These are phyloP conservation scores for Buceros bicornis DNA, from an alignment of 2,797 vertebrate species.

Conservation along the genomic window DNA sequence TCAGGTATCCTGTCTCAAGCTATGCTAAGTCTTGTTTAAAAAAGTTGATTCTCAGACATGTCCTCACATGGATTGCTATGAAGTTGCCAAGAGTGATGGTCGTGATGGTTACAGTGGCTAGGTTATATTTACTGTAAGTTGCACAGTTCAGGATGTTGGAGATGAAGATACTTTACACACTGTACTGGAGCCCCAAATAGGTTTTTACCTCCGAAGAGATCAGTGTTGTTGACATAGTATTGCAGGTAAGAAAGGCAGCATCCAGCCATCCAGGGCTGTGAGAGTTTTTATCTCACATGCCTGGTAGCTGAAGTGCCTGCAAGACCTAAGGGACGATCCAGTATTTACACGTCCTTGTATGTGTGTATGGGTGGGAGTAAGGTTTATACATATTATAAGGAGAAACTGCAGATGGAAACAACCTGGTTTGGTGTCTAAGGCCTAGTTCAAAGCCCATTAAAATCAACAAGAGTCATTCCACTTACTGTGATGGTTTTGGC, in stretches of 20 bases:
- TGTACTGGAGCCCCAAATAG: too few species aligned
- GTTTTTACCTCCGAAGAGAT: background rate
- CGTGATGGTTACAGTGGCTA: too few species aligned
- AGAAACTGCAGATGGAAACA: background rate
- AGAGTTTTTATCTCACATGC: background rate
- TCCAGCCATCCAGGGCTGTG: background rate
- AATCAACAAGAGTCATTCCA: background rate
- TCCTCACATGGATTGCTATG: too few species aligned
- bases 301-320: background rate
- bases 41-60: too few species aligned
- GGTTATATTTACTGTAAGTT: too few species aligned
- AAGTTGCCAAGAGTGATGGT: too few species aligned
- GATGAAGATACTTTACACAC: too few species aligned
- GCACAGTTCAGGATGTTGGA: too few species aligned
- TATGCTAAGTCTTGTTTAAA: too few species aligned
- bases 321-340: slow-evolving; percentile 14
- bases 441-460: background rate
- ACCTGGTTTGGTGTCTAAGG: background rate
- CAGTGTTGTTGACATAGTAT: background rate
- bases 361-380: background rate
- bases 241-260: background rate
- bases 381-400: background rate
- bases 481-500: background rate
- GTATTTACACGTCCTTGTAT: background rate
- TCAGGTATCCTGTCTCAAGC: too few species aligned